These are phyloP conservation scores for Huso huso DNA, from an alignment of 2,797 vertebrate genomes.

Conservation along the genomic window DNA sequence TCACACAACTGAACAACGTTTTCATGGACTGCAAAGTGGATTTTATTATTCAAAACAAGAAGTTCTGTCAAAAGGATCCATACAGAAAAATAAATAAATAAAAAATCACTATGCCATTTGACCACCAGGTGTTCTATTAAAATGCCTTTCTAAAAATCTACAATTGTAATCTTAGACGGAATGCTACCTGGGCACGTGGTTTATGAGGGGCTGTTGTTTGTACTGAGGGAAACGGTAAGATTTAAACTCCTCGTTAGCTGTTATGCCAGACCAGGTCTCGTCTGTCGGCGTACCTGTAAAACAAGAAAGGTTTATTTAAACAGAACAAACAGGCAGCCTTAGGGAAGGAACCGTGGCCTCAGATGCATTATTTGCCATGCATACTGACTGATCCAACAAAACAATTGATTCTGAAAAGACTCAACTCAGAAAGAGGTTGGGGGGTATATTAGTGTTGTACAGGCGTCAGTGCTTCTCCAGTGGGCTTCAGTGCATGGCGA, in stretches of 20 bases:
- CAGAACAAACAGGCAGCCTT: no score
- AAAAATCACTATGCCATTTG: not conserved
- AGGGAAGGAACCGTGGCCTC: not conserved
- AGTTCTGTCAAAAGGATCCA: not conserved
- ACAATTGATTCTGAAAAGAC: no score
- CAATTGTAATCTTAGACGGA: not conserved
- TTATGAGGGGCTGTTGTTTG: slow-evolving; percentile 60
- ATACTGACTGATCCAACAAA: no score
- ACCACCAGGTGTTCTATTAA: not conserved
- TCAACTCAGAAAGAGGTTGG: no score
- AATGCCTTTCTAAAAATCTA: not conserved
- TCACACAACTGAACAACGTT: no score
- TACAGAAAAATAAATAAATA: not conserved
- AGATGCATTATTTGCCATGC: not conserved
- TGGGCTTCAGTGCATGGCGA: no score
- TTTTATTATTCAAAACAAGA: no score
- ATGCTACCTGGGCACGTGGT: slow-evolving; percentile 67
- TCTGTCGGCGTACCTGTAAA: slow-evolving; percentile 59
- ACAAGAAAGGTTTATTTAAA: slow-evolving; percentile 7
- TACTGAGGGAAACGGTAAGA: slow-evolving; percentile 66
- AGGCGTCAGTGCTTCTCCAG: no score
- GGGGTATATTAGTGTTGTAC: no score
- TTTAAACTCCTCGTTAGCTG: slow-evolving; percentile 58
- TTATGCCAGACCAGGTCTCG: slow-evolving; percentile 59
- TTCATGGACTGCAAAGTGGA: no score